A percentile compares a stretch with the other conserved stretches of the same genome.
Evolutionary conservation across 1,140 invertebrate genomes (phyloP).

Genomic region (Diachasma alloeum): DNA sequence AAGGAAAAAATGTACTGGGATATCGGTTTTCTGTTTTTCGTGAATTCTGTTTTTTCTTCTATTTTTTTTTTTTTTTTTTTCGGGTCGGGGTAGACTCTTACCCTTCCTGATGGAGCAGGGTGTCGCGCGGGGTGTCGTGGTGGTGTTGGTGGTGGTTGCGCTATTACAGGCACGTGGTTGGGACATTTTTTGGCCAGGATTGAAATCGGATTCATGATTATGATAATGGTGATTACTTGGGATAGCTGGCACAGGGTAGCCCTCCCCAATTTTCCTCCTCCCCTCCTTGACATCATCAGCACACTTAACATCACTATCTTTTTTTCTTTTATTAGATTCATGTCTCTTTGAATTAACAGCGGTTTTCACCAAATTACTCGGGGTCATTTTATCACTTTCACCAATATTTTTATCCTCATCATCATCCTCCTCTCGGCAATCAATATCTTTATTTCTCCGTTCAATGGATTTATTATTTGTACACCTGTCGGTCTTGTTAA

Average conservation of each 20-base stretch:
- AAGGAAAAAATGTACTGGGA: neutral
- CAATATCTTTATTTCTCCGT: neutral
- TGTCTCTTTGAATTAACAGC: slow-evolving; percentile 72
- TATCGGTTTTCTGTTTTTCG: neutral
- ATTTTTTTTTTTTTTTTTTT: slow-evolving; percentile 40
- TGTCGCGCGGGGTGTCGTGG: slow-evolving; percentile 66
- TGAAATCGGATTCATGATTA: slow-evolving; percentile 30
- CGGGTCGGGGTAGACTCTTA: slow-evolving; percentile 65
- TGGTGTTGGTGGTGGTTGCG: slow-evolving; percentile 63
- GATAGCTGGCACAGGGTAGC: slow-evolving; percentile 49
- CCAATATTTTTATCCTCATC: neutral
- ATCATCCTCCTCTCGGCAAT: neutral
- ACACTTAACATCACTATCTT: slow-evolving; percentile 53
- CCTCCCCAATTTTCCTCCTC: slow-evolving; percentile 40
- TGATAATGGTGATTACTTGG: slow-evolving; percentile 37
- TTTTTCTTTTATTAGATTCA: slow-evolving; percentile 60
- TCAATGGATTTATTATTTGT: neutral
- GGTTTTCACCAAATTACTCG: slow-evolving; percentile 72
- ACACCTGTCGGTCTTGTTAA: no score
- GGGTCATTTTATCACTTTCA: slow-evolving; percentile 63
- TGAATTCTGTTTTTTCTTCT: neutral
- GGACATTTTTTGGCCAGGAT: slow-evolving; percentile 53
- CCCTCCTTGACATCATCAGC: slow-evolving; percentile 33
- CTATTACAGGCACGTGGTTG: slow-evolving; percentile 64
- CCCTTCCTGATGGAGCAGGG: slow-evolving; percentile 67